Percentiles rank a stretch among this genome's conserved stretches.
These are phyloP conservation scores for Escarpia spicata DNA, from an alignment of 2,888 invertebrate species.

Conservation along the genomic window DNA sequence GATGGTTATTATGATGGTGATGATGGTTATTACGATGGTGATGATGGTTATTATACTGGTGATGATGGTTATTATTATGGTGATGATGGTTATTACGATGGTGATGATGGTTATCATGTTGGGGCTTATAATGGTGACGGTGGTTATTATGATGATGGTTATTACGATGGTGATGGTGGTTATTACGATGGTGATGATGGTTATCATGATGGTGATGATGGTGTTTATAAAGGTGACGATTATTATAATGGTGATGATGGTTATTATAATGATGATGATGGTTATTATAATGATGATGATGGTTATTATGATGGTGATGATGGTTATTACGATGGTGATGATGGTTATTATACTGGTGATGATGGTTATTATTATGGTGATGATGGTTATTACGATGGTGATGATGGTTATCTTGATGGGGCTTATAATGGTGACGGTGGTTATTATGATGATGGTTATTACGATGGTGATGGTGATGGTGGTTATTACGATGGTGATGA, in stretches of 20 bases:
- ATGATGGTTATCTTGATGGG: neutral
- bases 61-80: too few species aligned
- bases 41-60: too few species aligned
- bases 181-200: neutral
- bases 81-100: neutral
- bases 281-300: neutral
- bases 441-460: neutral
- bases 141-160: too few species aligned
- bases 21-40: neutral
- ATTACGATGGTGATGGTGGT: too few species aligned
- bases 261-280: neutral
- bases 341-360: too few species aligned
- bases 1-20: neutral
- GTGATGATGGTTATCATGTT: neutral
- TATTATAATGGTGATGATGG: neutral
- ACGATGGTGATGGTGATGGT: constrained; percentile 8
- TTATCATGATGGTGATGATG: neutral
- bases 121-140: neutral
- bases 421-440: too few species aligned
- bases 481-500: constrained; percentile 26
- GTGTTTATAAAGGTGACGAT: neutral
- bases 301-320: neutral
- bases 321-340: too few species aligned
- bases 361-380: too few species aligned
- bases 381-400: neutral